Conservation (phyloP, 2,113 vertebrate species). For the Picathartes gymnocephalus region DNA sequence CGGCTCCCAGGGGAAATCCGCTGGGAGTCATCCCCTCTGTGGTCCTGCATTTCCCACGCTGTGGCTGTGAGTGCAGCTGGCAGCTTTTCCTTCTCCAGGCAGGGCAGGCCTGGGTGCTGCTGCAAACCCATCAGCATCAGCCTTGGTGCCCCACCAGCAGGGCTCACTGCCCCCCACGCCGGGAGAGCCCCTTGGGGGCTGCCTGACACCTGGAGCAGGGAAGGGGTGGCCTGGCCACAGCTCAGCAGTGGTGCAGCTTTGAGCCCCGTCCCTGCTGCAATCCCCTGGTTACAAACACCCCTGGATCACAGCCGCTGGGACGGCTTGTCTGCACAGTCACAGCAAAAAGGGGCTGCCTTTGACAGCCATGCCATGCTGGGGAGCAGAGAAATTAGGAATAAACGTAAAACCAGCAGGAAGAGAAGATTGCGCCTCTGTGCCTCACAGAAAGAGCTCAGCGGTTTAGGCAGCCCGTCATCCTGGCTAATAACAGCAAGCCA, state of each 20-base stretch:
- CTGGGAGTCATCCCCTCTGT: not conserved
- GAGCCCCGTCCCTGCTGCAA: not conserved
- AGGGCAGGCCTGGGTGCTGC: not conserved
- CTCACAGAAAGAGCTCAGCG: not conserved
- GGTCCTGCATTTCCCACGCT: not conserved
- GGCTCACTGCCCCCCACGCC: fast-evolving
- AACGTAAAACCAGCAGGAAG: not conserved
- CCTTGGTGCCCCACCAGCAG: not conserved
- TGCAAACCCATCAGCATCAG: not conserved
- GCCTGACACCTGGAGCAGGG: not conserved
- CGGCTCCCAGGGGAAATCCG: not conserved
- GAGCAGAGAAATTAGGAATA: not conserved
- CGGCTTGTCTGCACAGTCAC: fast-evolving
- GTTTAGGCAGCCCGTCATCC: not conserved
- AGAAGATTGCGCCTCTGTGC: not conserved
- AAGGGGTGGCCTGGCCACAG: not conserved
- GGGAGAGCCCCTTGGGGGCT: not conserved
- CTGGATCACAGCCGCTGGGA: not conserved
- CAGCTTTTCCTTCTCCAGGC: not conserved
- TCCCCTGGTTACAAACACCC: not conserved
- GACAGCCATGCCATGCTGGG: fast-evolving
- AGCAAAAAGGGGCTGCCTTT: not conserved
- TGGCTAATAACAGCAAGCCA: not conserved
- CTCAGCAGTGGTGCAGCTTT: not conserved
- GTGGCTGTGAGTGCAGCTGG: fast-evolving